A percentile compares a stretch with the other conserved stretches of the same genome.
Evolutionary conservation across 2,797 vertebrate species (phyloP).

Genomic region (Pitangus sulphuratus): DNA sequence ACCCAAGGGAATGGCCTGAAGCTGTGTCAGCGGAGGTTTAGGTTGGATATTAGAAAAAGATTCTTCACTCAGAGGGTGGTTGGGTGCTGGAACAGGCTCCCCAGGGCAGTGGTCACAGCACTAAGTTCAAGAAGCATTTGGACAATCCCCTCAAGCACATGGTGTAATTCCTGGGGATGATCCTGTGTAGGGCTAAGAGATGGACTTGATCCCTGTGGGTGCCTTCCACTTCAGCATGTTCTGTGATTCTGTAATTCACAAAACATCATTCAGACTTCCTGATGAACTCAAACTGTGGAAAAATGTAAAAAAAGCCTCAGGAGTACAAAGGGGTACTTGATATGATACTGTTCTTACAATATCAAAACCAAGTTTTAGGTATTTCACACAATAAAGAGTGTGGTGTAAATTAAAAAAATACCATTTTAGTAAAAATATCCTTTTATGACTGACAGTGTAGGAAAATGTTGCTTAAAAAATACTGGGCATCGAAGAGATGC

Average conservation of each 20-base stretch:
- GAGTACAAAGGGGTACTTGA: not conserved
- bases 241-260: not conserved
- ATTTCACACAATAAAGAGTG: not conserved
- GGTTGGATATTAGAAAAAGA: not conserved
- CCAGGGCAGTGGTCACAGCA: not conserved
- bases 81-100: not conserved
- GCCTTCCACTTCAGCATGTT: not conserved
- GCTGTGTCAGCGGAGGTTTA: not conserved
- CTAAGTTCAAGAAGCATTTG: not conserved
- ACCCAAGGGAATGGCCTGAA: not conserved
- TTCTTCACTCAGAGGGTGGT: not conserved
- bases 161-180: not conserved
- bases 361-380: not conserved
- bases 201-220: not conserved
- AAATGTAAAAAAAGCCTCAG: not conserved
- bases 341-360: not conserved
- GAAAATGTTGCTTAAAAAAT: not conserved
- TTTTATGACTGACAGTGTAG: not conserved
- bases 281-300: not conserved
- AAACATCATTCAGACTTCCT: not conserved
- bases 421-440: not conserved
- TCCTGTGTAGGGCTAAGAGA: not conserved
- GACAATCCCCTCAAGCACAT: not conserved
- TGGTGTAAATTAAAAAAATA: not conserved
- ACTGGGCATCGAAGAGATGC: not conserved